Evolutionary conservation across 2,888 invertebrate species (phyloP).

Genomic region (Ditylenchus weischeri): DNA sequence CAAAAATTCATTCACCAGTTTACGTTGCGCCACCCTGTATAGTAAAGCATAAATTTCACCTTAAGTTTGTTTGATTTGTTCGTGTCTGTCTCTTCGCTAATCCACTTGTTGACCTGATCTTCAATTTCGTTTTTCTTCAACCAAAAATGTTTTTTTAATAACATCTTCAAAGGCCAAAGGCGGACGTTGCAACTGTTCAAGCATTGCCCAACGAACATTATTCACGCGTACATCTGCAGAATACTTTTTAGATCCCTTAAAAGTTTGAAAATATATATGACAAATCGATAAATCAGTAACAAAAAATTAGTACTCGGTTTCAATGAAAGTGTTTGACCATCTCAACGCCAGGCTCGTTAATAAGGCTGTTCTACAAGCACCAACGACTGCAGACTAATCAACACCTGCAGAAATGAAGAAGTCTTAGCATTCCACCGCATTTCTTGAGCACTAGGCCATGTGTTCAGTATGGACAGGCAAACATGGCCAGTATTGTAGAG

Average conservation of each 20-base stretch:
- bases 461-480: conserved; percentile 55
- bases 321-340: not conserved
- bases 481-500: conserved; percentile 65
- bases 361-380: conserved; percentile 65
- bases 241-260: conserved; percentile 50
- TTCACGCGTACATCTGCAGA: conserved; percentile 36
- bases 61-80: too few species aligned
- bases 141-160: conserved; percentile 88
- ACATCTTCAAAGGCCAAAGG: conserved; percentile 71
- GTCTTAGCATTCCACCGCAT: conserved; percentile 56
- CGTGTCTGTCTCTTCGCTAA: conserved; percentile 24
- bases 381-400: conserved; percentile 61
- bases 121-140: conserved; percentile 85
- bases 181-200: conserved; percentile 47
- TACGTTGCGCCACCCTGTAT: too few species aligned
- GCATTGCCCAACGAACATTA: conserved; percentile 45
- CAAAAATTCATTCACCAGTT: too few species aligned
- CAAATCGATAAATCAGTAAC: not conserved
- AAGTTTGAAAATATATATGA: conserved; percentile 8
- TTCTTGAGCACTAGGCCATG: conserved; percentile 57
- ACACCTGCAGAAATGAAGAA: conserved; percentile 55
- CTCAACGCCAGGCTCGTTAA: conserved; percentile 67
- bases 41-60: too few species aligned
- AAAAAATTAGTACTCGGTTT: conserved; percentile 7
- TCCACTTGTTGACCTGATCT: conserved; percentile 66